Evolutionary conservation across 2,888 invertebrate genomes (phyloP).

Genomic region (Hemithea aestivaria): DNA sequence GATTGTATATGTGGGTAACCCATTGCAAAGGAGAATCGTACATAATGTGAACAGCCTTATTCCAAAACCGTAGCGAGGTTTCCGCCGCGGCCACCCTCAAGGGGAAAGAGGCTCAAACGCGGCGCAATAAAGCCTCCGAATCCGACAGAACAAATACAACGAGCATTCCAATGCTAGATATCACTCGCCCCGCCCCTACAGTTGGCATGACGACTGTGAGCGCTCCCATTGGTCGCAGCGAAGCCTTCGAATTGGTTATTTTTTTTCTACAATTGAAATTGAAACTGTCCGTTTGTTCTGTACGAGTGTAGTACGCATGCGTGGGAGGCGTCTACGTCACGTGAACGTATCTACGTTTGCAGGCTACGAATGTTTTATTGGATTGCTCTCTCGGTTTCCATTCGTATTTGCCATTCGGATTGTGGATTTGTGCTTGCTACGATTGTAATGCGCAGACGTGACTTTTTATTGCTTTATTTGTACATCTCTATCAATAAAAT

Average conservation of each 20-base stretch:
- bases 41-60: conserved; percentile 67
- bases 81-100: conserved; percentile 68
- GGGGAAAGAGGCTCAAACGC: conserved; percentile 74
- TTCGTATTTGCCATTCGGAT: conserved; percentile 68
- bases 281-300: conserved; percentile 73
- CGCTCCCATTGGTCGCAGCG: conserved; percentile 73
- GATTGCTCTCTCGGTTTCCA: conserved; percentile 67
- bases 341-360: conserved; percentile 73
- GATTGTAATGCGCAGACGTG: conserved; percentile 63
- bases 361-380: conserved; percentile 74
- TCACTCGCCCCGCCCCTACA: conserved; percentile 78
- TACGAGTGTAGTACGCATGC: conserved; percentile 66
- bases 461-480: too few relatives aligned
- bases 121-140: conserved; percentile 75
- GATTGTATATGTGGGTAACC: conserved; percentile 43
- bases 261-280: conserved; percentile 78
- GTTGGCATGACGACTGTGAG: conserved; percentile 77
- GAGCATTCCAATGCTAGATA: conserved; percentile 80
- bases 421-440: conserved; percentile 57
- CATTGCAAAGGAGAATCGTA: conserved; percentile 52
- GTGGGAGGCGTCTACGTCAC: conserved; percentile 71
- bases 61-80: conserved; percentile 70
- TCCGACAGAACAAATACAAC: conserved; percentile 77
- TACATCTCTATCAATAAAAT: too few relatives aligned
- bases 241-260: conserved; percentile 78